Evolutionary conservation across 2,113 vertebrate genomes (phyloP).

Genomic region (Nyctereutes procyonoides): DNA sequence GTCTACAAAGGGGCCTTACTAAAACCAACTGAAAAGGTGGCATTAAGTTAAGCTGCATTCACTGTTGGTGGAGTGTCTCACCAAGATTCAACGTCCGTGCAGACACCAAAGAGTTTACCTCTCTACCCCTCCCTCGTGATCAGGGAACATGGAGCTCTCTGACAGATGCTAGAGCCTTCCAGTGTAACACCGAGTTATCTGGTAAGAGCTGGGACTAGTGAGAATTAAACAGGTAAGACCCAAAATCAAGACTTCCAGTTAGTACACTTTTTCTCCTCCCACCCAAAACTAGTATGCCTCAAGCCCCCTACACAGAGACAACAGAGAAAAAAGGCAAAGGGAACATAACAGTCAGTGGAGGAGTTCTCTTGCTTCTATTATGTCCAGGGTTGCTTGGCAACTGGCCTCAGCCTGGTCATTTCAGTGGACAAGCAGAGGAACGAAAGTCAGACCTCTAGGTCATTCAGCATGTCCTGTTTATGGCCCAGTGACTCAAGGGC

Average conservation of each 20-base stretch:
- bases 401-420: conserved; percentile 18
- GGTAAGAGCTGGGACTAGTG: not conserved
- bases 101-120: not conserved
- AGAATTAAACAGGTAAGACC: not conserved
- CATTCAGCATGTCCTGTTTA: conserved; percentile 22
- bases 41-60: not conserved
- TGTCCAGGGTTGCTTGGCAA: conserved; percentile 62
- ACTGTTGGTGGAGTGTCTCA: not conserved
- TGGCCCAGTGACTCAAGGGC: not conserved
- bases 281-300: conserved; percentile 19
- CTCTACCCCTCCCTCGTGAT: not conserved
- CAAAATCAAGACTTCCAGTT: conserved; percentile 16
- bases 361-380: conserved; percentile 55
- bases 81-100: not conserved
- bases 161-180: not conserved
- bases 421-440: conserved; percentile 42
- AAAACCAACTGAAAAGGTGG: not conserved
- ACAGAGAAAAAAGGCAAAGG: conserved; percentile 18
- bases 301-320: not conserved
- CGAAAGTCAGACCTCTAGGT: conserved; percentile 20
- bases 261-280: not conserved
- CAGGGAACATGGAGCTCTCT: not conserved
- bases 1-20: not conserved
- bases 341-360: conserved; percentile 1
- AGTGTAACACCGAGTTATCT: conserved; percentile 20